Evolutionary conservation across 1,140 invertebrate genomes (phyloP), one percentile per base, ranked within the genome.

Genomic region (Diprion similis): DNA sequence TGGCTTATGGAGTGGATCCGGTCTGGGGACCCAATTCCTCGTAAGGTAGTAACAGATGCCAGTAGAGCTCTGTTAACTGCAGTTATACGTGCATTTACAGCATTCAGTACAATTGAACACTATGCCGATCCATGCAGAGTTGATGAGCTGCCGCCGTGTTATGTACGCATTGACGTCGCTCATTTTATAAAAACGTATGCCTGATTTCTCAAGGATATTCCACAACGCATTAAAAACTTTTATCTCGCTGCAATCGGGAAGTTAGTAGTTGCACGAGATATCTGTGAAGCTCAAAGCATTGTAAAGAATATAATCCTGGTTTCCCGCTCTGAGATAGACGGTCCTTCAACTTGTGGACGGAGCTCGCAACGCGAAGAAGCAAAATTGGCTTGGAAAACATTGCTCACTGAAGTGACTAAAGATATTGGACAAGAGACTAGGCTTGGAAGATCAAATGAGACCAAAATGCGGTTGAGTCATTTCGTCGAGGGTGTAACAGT

Each of bases 1-100:
- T 80, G 75, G 77, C 67, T 80, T 15, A 64, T 11, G 18, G 73
- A 79, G 51, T 81, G 76, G 77, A 59, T 74, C 7, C 65, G 70
- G 19, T 19, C 66, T 65, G 78, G 77, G 10, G 78, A 75, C 9
- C 75, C 79, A 19, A 24, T 15, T 47, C 80, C 80, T n/a, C 78
- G 74, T 48, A 69, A 75, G 70, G 68, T 80, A 18, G 67, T 74
- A 2, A 70, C 19, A 8, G 78, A 81, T 66, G 46, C 47, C 11
- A 71, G 72, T n/a, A 46, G 59, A 51, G 75, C 78, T 46, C 46
- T 81, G 11, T 18, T 78, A 11, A 70, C 71, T 11, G 78, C 76
- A 11, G 69, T 71, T 10, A 68, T 78, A 13, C 47, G 72, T 70
- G 69, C 68, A 7, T 79, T 77, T 45, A 77, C 77, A 1, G 13